Conservation (phyloP, 2,113 vertebrate genomes). For the Pachypanchax playfairii region DNA sequence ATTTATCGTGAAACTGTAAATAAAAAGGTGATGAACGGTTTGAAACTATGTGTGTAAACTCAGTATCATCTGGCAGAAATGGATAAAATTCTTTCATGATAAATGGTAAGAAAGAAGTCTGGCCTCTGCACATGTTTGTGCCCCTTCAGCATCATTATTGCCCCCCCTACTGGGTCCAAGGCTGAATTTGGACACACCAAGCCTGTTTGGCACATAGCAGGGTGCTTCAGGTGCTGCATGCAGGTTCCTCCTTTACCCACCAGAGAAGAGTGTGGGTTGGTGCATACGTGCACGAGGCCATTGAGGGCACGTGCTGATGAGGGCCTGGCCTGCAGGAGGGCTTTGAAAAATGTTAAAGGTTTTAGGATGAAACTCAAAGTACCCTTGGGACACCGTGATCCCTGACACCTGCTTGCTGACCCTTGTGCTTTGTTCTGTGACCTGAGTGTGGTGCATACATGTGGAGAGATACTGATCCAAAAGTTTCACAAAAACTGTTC, state of each 20-base stretch:
- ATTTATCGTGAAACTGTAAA: constrained; percentile 17
- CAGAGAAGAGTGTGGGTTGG: constrained; percentile 40
- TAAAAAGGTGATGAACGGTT: constrained; percentile 4
- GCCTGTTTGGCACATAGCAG: constrained; percentile 38
- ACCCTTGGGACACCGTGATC: constrained; percentile 69
- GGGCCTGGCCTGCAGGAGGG: constrained; percentile 65
- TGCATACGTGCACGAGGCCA: constrained; percentile 51
- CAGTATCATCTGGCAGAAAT: constrained; percentile 25
- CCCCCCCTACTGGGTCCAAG: constrained; percentile 46
- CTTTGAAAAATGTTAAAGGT: constrained; percentile 73
- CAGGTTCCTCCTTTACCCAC: constrained; percentile 43
- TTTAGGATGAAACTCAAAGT: constrained; percentile 64
- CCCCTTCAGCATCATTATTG: constrained; percentile 64
- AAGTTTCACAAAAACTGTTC: constrained; percentile 39
- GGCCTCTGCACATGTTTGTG: constrained; percentile 51
- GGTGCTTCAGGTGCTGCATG: constrained; percentile 66
- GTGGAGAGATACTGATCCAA: constrained; percentile 40
- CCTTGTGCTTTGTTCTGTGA: constrained; percentile 69
- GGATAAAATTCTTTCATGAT: constrained; percentile 50
- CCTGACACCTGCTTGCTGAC: constrained; percentile 59
- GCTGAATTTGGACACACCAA: constrained; percentile 46
- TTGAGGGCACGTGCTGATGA: constrained; percentile 65
- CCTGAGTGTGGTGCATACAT: constrained; percentile 42
- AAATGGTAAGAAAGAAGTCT: constrained; percentile 51
- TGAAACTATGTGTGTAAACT: constrained; percentile 7